Percentiles rank a stretch among this genome's conserved stretches.
Conservation (phyloP, 2,888 invertebrate genomes). For the Limnephilus auricula region DNA sequence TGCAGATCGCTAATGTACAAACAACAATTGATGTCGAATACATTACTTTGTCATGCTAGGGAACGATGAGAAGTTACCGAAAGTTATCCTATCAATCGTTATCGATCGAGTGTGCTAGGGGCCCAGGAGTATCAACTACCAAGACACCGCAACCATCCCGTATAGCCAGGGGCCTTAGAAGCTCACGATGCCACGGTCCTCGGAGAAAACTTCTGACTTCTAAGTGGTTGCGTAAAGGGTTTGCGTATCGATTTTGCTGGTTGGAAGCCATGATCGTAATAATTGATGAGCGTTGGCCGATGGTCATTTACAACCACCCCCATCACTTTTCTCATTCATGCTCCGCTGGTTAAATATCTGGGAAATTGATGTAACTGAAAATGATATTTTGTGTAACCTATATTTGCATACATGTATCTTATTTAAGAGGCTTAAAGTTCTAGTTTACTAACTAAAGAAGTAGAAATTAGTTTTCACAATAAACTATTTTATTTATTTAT, state of each 20-base stretch:
- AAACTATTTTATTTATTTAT: too few species aligned
- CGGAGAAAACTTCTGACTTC: not conserved
- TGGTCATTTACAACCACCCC: slow-evolving; percentile 6
- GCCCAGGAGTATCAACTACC: too few species aligned
- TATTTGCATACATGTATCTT: not conserved
- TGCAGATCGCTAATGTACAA: too few species aligned
- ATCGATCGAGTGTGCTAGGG: too few species aligned
- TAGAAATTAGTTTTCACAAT: not conserved
- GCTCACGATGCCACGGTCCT: too few species aligned
- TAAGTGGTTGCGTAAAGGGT: not conserved
- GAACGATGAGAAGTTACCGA: too few species aligned
- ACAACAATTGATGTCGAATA: too few species aligned
- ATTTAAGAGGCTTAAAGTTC: not conserved
- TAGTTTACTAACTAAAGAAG: not conserved
- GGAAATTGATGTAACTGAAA: not conserved
- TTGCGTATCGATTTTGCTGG: not conserved
- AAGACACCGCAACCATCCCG: too few species aligned
- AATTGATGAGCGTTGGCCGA: slow-evolving; percentile 26
- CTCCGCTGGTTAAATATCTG: too few species aligned
- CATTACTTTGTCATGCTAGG: too few species aligned
- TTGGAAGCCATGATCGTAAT: slow-evolving; percentile 39
- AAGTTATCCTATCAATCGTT: too few species aligned
- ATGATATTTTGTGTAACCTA: not conserved
- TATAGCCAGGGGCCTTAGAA: too few species aligned
- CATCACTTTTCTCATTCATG: not conserved